A percentile compares a stretch with the other conserved stretches of the same genome.
Evolutionary conservation across 2,797 vertebrate species (phyloP).

Genomic region (Diceros bicornis): DNA sequence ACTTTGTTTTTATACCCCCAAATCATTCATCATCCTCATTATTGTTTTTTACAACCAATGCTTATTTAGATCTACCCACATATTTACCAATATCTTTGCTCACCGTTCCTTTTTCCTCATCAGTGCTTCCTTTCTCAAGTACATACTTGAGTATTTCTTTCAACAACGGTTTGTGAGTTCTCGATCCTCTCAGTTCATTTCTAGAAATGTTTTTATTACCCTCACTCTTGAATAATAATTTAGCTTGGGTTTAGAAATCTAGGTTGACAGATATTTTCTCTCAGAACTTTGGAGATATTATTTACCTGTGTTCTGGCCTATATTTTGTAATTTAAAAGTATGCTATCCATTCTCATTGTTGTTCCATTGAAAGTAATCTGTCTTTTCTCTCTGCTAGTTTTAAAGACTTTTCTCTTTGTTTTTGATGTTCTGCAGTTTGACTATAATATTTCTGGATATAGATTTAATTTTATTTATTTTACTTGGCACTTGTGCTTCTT

Average conservation of each 20-base stretch:
- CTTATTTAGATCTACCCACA: slow-evolving; percentile 18
- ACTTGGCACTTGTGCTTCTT: background rate
- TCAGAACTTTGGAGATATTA: slow-evolving; percentile 43
- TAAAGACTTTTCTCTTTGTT: slow-evolving; percentile 23
- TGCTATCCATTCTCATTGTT: background rate
- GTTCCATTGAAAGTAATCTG: background rate
- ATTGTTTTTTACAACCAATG: background rate
- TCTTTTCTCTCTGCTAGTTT: slow-evolving; percentile 47
- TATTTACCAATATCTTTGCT: background rate
- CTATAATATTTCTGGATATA: slow-evolving; percentile 22
- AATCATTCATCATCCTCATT: slow-evolving; percentile 33
- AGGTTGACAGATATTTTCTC: slow-evolving; percentile 22
- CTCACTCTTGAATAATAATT: slow-evolving; percentile 27
- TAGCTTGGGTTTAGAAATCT: slow-evolving; percentile 51
- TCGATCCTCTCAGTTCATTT: slow-evolving; percentile 56
- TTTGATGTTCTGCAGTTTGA: slow-evolving; percentile 41
- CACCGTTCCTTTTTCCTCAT: background rate
- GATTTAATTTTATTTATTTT: slow-evolving; percentile 9
- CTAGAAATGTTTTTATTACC: slow-evolving; percentile 36
- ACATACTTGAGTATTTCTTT: background rate
- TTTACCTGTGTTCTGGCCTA: slow-evolving; percentile 12
- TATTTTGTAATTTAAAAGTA: slow-evolving; percentile 33
- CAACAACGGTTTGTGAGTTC: background rate
- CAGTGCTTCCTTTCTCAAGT: background rate
- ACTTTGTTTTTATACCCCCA: background rate